A percentile compares a stretch with the other conserved stretches of the same genome.
phyloP scores from a whole-genome alignment of 1,140 invertebrate genomes.

The Ceratitis capitata region DNA sequence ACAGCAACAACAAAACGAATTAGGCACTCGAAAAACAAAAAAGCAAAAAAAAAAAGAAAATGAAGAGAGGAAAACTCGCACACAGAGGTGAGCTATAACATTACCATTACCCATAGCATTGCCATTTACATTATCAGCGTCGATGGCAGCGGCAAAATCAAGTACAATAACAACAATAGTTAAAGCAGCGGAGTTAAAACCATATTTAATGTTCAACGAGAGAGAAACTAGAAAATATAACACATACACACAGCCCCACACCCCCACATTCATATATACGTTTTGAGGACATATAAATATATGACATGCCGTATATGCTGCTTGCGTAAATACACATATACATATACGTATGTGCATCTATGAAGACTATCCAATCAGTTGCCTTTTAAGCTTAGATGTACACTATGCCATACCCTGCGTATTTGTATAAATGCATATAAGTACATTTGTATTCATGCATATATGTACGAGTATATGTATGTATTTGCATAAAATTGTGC shows the following conservation, averaged over 20 bases:
- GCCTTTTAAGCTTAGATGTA: background rate
- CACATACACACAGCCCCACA: too few relatives aligned
- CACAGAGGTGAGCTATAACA: background rate
- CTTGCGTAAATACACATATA: too few relatives aligned
- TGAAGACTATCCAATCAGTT: background rate
- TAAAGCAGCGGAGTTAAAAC: background rate
- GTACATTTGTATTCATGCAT: too few relatives aligned
- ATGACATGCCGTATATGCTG: too few relatives aligned
- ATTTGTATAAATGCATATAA: background rate
- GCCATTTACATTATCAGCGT: background rate
- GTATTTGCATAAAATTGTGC: background rate
- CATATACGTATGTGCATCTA: too few relatives aligned
- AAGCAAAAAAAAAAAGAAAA: background rate
- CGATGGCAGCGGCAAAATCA: background rate
- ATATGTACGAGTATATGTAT: background rate
- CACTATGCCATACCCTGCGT: too few relatives aligned
- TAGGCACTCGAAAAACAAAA: background rate
- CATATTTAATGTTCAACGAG: background rate
- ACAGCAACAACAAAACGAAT: background rate
- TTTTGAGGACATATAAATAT: too few relatives aligned
- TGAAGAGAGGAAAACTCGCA: too few relatives aligned
- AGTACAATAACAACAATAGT: too few relatives aligned
- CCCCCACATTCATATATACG: too few relatives aligned
- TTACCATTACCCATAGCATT: conserved; percentile 14
- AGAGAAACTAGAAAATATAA: too few relatives aligned